These are phyloP conservation scores for Zenarchopterus dispar DNA, from an alignment of 2,797 vertebrate species.

Conservation along the genomic window DNA sequence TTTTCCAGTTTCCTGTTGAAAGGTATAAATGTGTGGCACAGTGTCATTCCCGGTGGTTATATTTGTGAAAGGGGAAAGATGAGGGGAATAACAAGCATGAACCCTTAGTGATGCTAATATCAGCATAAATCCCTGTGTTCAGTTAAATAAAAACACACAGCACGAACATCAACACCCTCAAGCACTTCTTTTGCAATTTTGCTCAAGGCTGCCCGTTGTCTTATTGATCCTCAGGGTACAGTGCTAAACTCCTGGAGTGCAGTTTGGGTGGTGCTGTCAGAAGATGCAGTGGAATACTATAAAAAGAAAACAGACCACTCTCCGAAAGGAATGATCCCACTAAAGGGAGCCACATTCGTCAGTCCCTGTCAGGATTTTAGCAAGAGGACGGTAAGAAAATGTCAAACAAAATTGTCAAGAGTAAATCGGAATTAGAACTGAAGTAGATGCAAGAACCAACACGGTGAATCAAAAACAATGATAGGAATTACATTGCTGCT, in stretches of 20 bases:
- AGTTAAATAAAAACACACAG: background rate
- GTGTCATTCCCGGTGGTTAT: background rate
- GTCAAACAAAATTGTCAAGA: background rate
- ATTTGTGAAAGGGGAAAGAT: background rate
- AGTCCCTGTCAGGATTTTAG: slow-evolving; percentile 92
- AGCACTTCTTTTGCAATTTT: slow-evolving; percentile 2
- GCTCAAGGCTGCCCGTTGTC: slow-evolving; percentile 12
- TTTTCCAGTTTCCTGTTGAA: background rate
- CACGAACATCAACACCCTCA: background rate
- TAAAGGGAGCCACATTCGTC: slow-evolving; percentile 86
- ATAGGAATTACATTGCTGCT: background rate
- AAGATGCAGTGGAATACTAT: slow-evolving; percentile 94
- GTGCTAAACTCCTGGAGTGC: slow-evolving; percentile 94
- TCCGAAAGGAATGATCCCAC: slow-evolving; percentile 95
- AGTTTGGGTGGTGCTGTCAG: slow-evolving; percentile 92
- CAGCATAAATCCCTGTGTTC: background rate
- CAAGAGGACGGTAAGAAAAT: slow-evolving; percentile 88
- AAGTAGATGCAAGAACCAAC: background rate
- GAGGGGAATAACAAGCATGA: background rate
- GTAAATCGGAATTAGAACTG: background rate
- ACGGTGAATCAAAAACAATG: background rate
- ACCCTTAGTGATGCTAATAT: background rate
- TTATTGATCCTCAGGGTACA: slow-evolving; percentile 81
- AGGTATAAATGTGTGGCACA: background rate
- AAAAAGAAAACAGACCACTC: slow-evolving; percentile 92